Percentiles rank a stretch among this genome's conserved stretches.
phyloP scores from a whole-genome alignment of 2,888 invertebrate species.

The Rugalucina vietnamica region DNA sequence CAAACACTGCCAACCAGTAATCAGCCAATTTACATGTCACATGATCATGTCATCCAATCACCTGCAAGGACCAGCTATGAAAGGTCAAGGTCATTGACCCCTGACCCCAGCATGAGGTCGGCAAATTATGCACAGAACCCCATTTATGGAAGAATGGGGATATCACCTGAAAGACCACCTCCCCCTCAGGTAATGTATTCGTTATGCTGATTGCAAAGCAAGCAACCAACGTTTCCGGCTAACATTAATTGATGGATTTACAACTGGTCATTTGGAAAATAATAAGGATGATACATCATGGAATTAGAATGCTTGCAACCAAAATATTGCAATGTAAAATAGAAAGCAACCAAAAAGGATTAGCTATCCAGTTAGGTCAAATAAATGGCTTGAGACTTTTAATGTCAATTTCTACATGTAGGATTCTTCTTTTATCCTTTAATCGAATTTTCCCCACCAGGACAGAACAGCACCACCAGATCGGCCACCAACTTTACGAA shows the following conservation, averaged over 20 bases:
- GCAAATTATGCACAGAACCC: constrained; percentile 70
- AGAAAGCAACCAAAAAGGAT: too few relatives aligned
- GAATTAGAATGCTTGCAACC: too few relatives aligned
- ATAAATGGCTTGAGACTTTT: too few relatives aligned
- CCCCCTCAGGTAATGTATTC: constrained; percentile 66
- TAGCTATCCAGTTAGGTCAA: too few relatives aligned
- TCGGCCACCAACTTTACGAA: constrained; percentile 65
- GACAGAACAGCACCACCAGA: constrained; percentile 67
- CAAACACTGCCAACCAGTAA: constrained; percentile 66
- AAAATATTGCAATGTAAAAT: too few relatives aligned
- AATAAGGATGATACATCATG: too few relatives aligned
- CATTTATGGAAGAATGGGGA: constrained; percentile 66
- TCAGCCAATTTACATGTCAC: constrained; percentile 64
- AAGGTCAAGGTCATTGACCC: constrained; percentile 75
- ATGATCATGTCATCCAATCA: constrained; percentile 63
- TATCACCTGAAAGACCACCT: constrained; percentile 63
- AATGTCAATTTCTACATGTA: too few relatives aligned
- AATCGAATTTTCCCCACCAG: neutral
- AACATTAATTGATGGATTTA: too few relatives aligned
- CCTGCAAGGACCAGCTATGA: constrained; percentile 64
- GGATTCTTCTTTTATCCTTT: neutral
- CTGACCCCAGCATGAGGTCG: constrained; percentile 69
- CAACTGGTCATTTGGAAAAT: too few relatives aligned
- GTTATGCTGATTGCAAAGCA: too few relatives aligned
- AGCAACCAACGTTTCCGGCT: too few relatives aligned